Evolutionary conservation across 2,888 invertebrate species (phyloP).

Genomic region (Coelogynopora nodosa): DNA sequence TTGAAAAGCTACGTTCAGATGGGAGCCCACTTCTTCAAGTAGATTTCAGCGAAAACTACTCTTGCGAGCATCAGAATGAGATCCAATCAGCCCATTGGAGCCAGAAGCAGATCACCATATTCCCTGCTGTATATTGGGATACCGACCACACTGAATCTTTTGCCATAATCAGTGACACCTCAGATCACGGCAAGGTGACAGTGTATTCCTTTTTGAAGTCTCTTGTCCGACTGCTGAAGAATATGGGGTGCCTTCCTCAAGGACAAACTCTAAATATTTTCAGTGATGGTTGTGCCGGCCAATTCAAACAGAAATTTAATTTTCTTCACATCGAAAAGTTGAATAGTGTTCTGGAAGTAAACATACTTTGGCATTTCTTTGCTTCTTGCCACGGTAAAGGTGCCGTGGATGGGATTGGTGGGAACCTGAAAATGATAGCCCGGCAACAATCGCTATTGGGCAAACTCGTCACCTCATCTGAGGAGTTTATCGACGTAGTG

Average conservation of each 20-base stretch:
- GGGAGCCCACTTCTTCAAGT: background rate
- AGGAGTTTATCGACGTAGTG: background rate
- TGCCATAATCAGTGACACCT: background rate
- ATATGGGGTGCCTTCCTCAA: background rate
- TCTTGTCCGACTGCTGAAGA: background rate
- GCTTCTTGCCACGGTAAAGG: slow-evolving; percentile 1
- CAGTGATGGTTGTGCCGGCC: background rate
- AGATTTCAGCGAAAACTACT: slow-evolving; percentile 26
- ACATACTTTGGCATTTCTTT: slow-evolving; percentile 11
- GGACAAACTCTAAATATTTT: background rate
- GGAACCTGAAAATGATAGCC: background rate
- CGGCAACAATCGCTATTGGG: background rate
- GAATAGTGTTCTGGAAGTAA: background rate
- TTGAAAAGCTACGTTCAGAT: background rate
- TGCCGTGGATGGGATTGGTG: background rate
- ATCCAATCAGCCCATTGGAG: slow-evolving; percentile 29
- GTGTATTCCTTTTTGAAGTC: slow-evolving; percentile 15
- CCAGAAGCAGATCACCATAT: slow-evolving; percentile 23
- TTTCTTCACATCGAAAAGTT: background rate
- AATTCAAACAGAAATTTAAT: background rate
- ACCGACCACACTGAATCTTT: background rate
- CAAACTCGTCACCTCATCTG: background rate
- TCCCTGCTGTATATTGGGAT: slow-evolving; percentile 21
- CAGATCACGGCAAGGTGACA: background rate
- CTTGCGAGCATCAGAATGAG: slow-evolving; percentile 30